These are phyloP conservation scores for Burhinus bistriatus DNA, from an alignment of 2,113 vertebrate genomes.

Conservation along the genomic window DNA sequence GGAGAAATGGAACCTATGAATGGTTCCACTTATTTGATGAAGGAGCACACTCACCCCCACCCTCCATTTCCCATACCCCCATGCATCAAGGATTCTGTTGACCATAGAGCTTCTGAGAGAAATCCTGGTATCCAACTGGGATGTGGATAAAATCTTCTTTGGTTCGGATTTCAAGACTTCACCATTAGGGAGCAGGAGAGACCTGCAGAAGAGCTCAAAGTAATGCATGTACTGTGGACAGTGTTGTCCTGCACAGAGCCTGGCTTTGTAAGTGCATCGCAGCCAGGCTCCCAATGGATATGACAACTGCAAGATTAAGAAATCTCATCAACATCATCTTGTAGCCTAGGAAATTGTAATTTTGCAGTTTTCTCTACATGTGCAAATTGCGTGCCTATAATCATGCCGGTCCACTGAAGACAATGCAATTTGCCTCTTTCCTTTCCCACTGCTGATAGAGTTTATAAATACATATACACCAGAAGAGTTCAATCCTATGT, in stretches of 20 bases:
- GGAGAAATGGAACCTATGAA: not conserved
- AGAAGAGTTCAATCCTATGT: not conserved
- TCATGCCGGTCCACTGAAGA: not conserved
- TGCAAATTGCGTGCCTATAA: not conserved
- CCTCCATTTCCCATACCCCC: not conserved
- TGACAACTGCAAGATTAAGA: not conserved
- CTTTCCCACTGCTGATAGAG: not conserved
- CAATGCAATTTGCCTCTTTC: not conserved
- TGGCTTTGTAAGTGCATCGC: not conserved
- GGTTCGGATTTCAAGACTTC: not conserved
- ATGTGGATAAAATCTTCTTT: not conserved
- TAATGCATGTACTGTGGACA: not conserved
- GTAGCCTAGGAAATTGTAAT: not conserved
- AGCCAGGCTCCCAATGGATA: not conserved
- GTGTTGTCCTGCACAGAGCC: not conserved
- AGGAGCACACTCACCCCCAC: not conserved
- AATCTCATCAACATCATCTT: not conserved
- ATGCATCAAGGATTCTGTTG: not conserved
- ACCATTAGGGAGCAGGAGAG: slow-evolving; percentile 65
- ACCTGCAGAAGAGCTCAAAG: not conserved
- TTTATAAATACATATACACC: not conserved
- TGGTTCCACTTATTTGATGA: not conserved
- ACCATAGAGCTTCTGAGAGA: not conserved
- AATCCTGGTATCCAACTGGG: not conserved
- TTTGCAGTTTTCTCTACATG: not conserved